A percentile compares a stretch with the other conserved stretches of the same genome.
phyloP scores from a whole-genome alignment of 2,888 invertebrate species.

The Chesias legatella region DNA sequence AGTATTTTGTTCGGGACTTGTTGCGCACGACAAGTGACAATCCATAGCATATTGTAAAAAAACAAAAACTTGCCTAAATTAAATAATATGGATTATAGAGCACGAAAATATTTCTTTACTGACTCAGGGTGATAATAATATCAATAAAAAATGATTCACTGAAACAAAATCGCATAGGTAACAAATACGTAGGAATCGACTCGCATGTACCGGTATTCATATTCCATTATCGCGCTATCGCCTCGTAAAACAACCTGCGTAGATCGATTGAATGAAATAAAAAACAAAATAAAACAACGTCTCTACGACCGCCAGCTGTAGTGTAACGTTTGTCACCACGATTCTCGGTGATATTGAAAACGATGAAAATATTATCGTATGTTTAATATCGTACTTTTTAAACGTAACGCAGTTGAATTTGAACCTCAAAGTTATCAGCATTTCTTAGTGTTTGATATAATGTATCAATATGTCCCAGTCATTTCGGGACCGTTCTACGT shows the following conservation, averaged over 20 bases:
- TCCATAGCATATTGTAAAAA: too few species aligned
- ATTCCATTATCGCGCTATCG: constrained; percentile 34
- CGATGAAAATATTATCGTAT: constrained; percentile 7
- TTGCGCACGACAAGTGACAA: too few species aligned
- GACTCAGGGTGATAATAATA: too few species aligned
- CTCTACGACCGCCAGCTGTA: constrained; percentile 36
- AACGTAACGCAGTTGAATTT: constrained; percentile 1
- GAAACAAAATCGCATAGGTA: too few species aligned
- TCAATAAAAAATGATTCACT: too few species aligned
- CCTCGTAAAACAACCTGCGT: constrained; percentile 46
- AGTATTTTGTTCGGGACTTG: too few species aligned
- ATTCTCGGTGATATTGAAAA: constrained; percentile 47
- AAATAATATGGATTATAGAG: too few species aligned
- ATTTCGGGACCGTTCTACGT: constrained; percentile 47
- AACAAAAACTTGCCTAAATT: too few species aligned
- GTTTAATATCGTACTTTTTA: neutral
- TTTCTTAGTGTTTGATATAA: constrained; percentile 12
- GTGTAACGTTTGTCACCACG: constrained; percentile 35
- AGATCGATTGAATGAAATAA: constrained; percentile 40
- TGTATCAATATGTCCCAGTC: constrained; percentile 39
- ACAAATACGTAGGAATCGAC: too few species aligned
- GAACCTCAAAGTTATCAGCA: neutral
- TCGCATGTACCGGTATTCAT: neutral
- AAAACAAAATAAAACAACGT: constrained; percentile 52
- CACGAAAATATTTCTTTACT: too few species aligned